Evolutionary conservation across 2,797 vertebrate genomes (phyloP).

Genomic region (Gallinago nigripennis): DNA sequence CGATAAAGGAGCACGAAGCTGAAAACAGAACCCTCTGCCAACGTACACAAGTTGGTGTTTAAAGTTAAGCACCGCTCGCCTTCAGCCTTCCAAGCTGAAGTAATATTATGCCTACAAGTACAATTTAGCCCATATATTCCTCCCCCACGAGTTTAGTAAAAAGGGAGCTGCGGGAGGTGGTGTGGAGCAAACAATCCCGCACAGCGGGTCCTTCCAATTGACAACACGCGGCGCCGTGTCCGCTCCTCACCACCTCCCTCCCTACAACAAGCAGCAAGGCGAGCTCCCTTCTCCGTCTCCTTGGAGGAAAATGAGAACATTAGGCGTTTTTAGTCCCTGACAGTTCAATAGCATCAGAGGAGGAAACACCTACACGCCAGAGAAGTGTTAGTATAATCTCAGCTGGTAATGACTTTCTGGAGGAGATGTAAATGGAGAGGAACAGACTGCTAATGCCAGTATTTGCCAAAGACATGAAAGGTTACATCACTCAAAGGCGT

Average conservation of each 20-base stretch:
- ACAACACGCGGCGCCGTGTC: background rate
- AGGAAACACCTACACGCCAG: slow-evolving; percentile 37
- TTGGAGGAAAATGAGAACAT: background rate
- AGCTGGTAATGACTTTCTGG: background rate
- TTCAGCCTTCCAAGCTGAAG: background rate
- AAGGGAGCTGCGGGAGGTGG: slow-evolving; percentile 1
- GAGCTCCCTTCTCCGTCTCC: background rate
- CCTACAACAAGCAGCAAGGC: background rate
- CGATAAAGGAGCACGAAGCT: background rate
- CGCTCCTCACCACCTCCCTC: background rate
- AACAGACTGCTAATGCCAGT: background rate
- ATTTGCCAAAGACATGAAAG: background rate
- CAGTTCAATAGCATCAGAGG: background rate
- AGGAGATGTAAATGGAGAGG: background rate
- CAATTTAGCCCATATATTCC: slow-evolving; percentile 28
- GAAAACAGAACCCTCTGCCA: background rate
- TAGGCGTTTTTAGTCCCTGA: background rate
- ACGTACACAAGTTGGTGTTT: background rate
- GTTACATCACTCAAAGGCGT: background rate
- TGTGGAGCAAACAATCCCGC: slow-evolving; percentile 47
- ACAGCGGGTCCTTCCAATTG: background rate
- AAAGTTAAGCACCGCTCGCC: background rate
- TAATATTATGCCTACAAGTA: slow-evolving; percentile 24
- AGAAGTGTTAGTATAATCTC: slow-evolving; percentile 35
- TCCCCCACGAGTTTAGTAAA: slow-evolving; percentile 21